Percentiles rank a stretch among this genome's conserved stretches.
Evolutionary conservation across 2,113 vertebrate genomes (phyloP).

Genomic region (Perca schrenkii): DNA sequence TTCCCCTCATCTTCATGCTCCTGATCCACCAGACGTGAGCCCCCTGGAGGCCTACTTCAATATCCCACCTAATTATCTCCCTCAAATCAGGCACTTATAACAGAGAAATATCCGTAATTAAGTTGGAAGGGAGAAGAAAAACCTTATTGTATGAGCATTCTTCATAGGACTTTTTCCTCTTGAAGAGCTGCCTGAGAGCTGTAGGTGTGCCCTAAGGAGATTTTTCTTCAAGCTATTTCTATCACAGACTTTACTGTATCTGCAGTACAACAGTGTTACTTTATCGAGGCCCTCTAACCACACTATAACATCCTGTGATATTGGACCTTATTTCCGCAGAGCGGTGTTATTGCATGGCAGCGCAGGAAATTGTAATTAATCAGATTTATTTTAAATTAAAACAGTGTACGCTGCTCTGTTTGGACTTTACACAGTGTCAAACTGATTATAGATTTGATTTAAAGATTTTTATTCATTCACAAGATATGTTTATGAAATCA

Average conservation of each 20-base stretch:
- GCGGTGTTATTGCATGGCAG: conserved; percentile 29
- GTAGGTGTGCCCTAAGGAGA: conserved; percentile 57
- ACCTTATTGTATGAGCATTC: conserved; percentile 72
- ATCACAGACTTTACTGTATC: conserved; percentile 57
- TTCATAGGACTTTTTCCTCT: conserved; percentile 50
- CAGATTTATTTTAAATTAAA: conserved; percentile 6
- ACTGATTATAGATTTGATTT: not conserved
- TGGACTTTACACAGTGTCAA: not conserved
- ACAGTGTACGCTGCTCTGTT: not conserved
- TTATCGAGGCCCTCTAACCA: conserved; percentile 24
- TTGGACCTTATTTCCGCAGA: conserved; percentile 17
- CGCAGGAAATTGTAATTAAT: conserved; percentile 34
- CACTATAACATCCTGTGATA: conserved; percentile 39
- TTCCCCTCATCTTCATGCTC: conserved; percentile 90
- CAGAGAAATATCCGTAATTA: conserved; percentile 86
- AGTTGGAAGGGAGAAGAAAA: conserved; percentile 72
- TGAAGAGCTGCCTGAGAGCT: conserved; percentile 39
- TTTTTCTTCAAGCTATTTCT: conserved; percentile 61
- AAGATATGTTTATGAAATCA: not conserved
- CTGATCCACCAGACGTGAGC: conserved; percentile 77
- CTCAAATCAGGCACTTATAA: conserved; percentile 83
- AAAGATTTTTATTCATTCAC: not conserved
- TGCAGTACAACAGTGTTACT: conserved; percentile 51
- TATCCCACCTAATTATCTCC: conserved; percentile 86
- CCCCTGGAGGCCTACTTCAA: conserved; percentile 84